Percentiles rank a stretch among this genome's conserved stretches.
phyloP scores from a whole-genome alignment of 2,888 invertebrate species.

The Homarus gammarus region DNA sequence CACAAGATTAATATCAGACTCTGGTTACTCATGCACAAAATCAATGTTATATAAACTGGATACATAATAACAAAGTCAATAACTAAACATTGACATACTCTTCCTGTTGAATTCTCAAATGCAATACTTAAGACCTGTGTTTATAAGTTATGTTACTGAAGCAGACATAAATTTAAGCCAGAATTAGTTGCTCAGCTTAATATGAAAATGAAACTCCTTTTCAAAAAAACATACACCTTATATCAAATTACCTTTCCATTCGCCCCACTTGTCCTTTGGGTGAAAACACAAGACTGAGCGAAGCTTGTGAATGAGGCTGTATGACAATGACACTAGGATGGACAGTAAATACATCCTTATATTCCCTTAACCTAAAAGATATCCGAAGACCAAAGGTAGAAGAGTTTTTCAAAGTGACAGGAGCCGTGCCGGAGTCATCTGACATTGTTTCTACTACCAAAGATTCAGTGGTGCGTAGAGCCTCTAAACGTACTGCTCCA shows the following conservation, averaged over 20 bases:
- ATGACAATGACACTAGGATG: conserved; percentile 30
- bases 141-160: too few species aligned
- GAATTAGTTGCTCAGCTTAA: too few species aligned
- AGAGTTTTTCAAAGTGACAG: conserved; percentile 27
- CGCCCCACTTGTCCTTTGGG: conserved; percentile 39
- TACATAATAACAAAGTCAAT: too few species aligned
- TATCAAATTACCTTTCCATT: conserved; percentile 32
- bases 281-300: conserved; percentile 31
- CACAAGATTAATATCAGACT: too few species aligned
- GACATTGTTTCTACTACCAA: not conserved
- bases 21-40: too few species aligned
- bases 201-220: not conserved
- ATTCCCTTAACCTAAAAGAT: conserved; percentile 9
- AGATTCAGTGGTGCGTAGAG: conserved; percentile 1
- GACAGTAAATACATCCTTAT: conserved; percentile 35
- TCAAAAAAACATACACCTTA: not conserved
- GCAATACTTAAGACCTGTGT: too few species aligned
- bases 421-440: not conserved
- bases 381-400: conserved; percentile 30
- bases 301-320: conserved; percentile 24
- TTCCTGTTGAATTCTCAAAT: too few species aligned
- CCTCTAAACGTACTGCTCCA: conserved; percentile 19
- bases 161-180: too few species aligned
- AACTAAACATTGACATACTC: too few species aligned
- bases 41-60: too few species aligned